Conservation (phyloP, 2,797 vertebrate genomes). For the Simalia tracyae region DNA sequence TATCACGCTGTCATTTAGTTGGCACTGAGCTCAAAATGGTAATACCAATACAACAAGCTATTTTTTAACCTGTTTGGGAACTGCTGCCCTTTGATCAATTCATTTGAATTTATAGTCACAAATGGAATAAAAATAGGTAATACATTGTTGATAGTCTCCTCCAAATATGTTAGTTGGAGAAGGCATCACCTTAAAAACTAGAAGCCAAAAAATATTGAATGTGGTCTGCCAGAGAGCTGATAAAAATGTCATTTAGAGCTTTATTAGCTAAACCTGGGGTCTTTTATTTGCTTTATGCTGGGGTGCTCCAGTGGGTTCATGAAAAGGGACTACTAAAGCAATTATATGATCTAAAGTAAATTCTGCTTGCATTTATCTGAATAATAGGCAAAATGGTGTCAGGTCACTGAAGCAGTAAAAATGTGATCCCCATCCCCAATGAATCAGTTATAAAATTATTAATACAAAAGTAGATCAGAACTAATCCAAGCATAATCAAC, state of each 20-base stretch:
- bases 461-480: neutral
- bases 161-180: neutral
- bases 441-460: neutral
- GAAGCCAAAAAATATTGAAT: neutral
- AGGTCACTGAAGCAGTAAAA: neutral
- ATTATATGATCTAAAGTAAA: neutral
- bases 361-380: neutral
- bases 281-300: neutral
- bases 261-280: neutral
- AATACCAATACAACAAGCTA: neutral
- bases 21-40: neutral
- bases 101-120: neutral
- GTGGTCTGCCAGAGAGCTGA: neutral
- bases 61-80: neutral
- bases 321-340: neutral
- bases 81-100: neutral
- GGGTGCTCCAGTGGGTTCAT: neutral
- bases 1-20: neutral
- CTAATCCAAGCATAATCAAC: neutral
- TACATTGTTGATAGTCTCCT: neutral
- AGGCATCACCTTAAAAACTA: neutral
- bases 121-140: neutral
- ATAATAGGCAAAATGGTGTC: neutral
- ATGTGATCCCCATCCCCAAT: neutral
- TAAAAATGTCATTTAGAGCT: neutral